Base-by-base conservation (phyloP, 2,888 invertebrate genomes). In the Linyphia triangularis region DNA sequence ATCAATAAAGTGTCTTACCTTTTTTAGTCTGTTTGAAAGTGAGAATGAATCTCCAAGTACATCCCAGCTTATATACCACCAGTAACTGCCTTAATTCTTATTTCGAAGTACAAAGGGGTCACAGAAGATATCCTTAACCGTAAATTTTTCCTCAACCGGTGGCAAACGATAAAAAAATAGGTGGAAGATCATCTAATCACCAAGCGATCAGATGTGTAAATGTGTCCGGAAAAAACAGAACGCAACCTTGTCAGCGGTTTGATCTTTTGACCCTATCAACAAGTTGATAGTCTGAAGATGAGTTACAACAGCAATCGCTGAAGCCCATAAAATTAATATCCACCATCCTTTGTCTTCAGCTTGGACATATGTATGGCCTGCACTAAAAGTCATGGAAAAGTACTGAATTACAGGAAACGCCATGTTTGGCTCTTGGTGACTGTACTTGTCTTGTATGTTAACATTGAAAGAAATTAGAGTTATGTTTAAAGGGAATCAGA, bases 61-160 rank as follows among this genome's bases (percentile, higher is more conserved):
- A 19, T 30, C 63, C 69, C 30, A 19, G 81, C 67, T 88, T 88
- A 75, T 88, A 88, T 88, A 88, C 59, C 43, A 43, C 73, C 59
- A 4, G 75, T 40, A 26, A 65, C 37, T 73, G 73, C 33, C 59
- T 72, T 81, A 82, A 81, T 70, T 86, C 85, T 57, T 79, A 72
- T 79, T 72, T 70, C 75, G 30, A 33, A 19, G 30, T 70, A 70
- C 81, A 75, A 75, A 73, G 28, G 81, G 86, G 86, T 88, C 86
- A 75, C 22, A 9, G 81, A 67, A 51, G n/a, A 51, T 3, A 51
- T 73, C 81, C 59, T 61, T 67, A 67, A 81, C 86, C 33, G 86
- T 88, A 88, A 88, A 88, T 88, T 88, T 75, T 88, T 88, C 86
- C 86, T 88, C 86, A n/a, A 81, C 61, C 72, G 13, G 69, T 73